Conservation (phyloP, 1,140 invertebrate species). For the Drosophila nebulosa region DNA sequence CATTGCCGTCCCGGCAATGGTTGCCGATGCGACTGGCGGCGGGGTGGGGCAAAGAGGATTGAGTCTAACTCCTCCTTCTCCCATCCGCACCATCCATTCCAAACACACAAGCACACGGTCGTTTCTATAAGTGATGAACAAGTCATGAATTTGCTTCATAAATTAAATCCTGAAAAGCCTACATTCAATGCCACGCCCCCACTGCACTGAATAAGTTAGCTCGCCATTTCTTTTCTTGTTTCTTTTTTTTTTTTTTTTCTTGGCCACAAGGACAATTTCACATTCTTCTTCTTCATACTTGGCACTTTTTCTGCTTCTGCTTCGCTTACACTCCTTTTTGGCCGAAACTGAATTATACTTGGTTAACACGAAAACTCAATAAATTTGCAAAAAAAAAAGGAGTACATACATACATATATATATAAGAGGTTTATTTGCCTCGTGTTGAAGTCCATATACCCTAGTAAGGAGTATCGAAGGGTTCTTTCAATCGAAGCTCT, state of each 20-base stretch:
- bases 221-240: not conserved
- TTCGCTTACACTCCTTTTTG: slow-evolving; percentile 16
- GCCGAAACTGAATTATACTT: slow-evolving; percentile 80
- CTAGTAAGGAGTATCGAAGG: no score
- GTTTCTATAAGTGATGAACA: slow-evolving; percentile 23
- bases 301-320: not conserved
- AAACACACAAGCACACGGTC: slow-evolving; percentile 60
- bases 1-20: not conserved
- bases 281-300: not conserved
- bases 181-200: slow-evolving; percentile 49
- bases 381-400: slow-evolving; percentile 71
- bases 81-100: not conserved
- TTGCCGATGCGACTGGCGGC: no score
- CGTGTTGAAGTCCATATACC: not conserved
- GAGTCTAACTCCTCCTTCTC: no score
- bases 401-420: slow-evolving; percentile 41
- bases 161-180: slow-evolving; percentile 56
- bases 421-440: not conserved
- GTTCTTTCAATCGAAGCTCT: no score
- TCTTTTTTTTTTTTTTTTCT: not conserved
- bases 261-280: not conserved
- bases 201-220: not conserved
- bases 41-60: no score
- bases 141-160: slow-evolving; percentile 59
- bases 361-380: slow-evolving; percentile 81